Percentiles rank a stretch among this genome's conserved stretches.
These are phyloP conservation scores for Globia sparganii DNA, from an alignment of 2,888 invertebrate genomes.

Conservation along the genomic window DNA sequence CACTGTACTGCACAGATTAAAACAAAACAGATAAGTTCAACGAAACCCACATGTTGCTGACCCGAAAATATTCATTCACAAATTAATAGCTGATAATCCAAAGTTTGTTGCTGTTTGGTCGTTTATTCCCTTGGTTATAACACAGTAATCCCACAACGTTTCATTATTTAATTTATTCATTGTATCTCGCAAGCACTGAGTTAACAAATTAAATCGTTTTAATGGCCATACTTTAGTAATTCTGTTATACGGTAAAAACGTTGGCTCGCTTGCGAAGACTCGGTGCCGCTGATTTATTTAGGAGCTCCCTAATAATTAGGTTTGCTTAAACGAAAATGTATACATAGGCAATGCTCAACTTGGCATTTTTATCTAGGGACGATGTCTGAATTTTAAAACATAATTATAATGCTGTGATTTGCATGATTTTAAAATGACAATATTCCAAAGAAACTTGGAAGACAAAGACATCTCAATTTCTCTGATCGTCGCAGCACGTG, in stretches of 20 bases:
- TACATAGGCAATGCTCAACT: not conserved
- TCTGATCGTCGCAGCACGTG: conserved; percentile 15
- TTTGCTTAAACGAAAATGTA: conserved; percentile 34
- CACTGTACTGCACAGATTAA: not conserved
- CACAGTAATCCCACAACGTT: conserved; percentile 42
- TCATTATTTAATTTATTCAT: conserved; percentile 60
- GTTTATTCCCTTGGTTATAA: conserved; percentile 45
- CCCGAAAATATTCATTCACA: conserved; percentile 24
- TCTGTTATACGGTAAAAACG: conserved; percentile 41
- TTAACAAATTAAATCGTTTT: conserved; percentile 61
- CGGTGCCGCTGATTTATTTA: conserved; percentile 57
- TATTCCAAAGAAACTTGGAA: not conserved
- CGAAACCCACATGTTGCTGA: conserved; percentile 14
- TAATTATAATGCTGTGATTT: not conserved
- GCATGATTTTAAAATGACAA: not conserved
- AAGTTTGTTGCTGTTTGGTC: conserved; percentile 45
- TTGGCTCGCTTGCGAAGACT: conserved; percentile 33
- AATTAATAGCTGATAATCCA: conserved; percentile 48
- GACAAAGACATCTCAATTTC: conserved; percentile 16
- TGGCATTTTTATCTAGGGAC: not conserved
- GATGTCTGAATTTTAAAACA: not conserved
- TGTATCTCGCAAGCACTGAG: conserved; percentile 45
- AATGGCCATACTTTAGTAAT: conserved; percentile 50
- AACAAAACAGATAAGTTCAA: conserved; percentile 10
- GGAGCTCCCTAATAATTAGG: conserved; percentile 32